phyloP scores from a whole-genome alignment of 2,888 invertebrate genomes.

The Polymixis lichenea region DNA sequence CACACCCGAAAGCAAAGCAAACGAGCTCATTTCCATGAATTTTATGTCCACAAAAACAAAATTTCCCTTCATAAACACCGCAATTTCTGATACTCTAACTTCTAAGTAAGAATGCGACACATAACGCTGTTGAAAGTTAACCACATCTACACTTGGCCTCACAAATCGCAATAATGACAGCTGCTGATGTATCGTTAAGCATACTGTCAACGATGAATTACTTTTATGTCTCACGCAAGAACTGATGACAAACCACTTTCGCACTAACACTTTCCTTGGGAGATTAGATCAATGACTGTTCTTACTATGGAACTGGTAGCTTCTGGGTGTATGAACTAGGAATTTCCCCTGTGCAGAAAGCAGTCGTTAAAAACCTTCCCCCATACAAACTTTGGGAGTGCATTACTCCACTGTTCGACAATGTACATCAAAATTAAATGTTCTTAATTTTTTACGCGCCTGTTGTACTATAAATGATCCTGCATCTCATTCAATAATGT shows the following conservation, averaged over 20 bases:
- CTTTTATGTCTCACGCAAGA: slow-evolving; percentile 50
- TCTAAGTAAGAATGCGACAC: slow-evolving; percentile 22
- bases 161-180: slow-evolving; percentile 46
- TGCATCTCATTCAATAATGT: no score
- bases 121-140: slow-evolving; percentile 38
- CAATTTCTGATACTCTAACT: not conserved
- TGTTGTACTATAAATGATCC: no score
- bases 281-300: slow-evolving; percentile 13
- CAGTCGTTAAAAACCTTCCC: no score
- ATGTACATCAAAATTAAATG: no score
- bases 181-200: slow-evolving; percentile 47
- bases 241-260: slow-evolving; percentile 46
- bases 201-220: slow-evolving; percentile 52
- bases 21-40: slow-evolving; percentile 7
- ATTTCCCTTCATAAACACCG: not conserved
- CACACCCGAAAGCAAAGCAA: no score
- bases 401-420: no score
- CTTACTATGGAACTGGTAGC: not conserved
- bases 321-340: not conserved
- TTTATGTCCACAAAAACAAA: not conserved
- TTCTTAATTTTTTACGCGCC: no score
- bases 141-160: slow-evolving; percentile 27
- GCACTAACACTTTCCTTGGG: slow-evolving; percentile 39
- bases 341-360: not conserved
- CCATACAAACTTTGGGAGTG: no score